Base-by-base conservation (phyloP, 2,113 vertebrate genomes). In the Barnardius zonarius region DNA sequence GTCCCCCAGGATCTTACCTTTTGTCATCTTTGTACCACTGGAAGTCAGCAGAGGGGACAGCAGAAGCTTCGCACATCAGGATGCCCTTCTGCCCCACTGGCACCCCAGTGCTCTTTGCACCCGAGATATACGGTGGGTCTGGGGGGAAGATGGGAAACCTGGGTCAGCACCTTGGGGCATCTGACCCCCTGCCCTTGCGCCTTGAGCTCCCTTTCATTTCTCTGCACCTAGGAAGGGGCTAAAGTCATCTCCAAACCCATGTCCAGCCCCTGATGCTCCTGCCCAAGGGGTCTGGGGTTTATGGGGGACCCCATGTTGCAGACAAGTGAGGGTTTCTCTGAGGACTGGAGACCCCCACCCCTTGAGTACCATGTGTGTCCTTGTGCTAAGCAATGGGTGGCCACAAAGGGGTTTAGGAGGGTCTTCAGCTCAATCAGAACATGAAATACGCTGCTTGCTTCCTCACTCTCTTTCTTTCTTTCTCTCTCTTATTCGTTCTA, bases 1-100 rank as follows among this genome's bases (percentile, higher is more conserved):
- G 13, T 4, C 10, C 57, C 43, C 13, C 9, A 0, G n/a, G 49
- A 22, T 64, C 62, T 77, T 98, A 99, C 99, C 99, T 97, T 96
- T 98, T 99, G 95, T 99, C 99, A 6, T 99, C 99, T 97, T 99
- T 99, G 97, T 99, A 99, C 99, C 99, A 99, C 97, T 99, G 98
- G 96, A 99, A 99, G 46, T 99, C 97, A 7, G 99, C 99, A 1
- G 98, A 98, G 22, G 99, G 99, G 31, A 99, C 99, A 0, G 99
- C 99, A 0, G 98, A 98, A 5, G 99, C 99, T 92, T 99, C 99
- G 5, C 99, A 99, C 83, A 98, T 98, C 92, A 99, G 96, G 35
- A 98, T 98, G 39, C 99, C 99, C 85, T 97, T 98, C 92, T 99
- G 99, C 86, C 99, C 99, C 95, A 99, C 97, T 0, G 99, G 98